phyloP scores from a whole-genome alignment of 2,113 vertebrate genomes.

The Ochotona princeps region DNA sequence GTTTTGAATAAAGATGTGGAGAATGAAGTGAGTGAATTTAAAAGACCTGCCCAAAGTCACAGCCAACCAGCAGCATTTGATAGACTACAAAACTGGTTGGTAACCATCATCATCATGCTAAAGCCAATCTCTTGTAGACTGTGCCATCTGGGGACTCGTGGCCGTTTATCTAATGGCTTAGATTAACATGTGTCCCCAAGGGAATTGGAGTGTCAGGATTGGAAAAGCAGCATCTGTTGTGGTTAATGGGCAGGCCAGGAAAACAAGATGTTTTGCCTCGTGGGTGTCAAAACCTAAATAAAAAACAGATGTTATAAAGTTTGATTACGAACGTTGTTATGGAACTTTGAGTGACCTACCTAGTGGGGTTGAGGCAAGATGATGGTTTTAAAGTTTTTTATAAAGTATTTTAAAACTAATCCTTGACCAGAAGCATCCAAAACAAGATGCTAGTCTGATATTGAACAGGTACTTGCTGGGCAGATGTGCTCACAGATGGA shows the following conservation, averaged over 20 bases:
- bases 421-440: neutral
- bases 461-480: neutral
- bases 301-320: neutral
- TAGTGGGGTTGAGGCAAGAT: neutral
- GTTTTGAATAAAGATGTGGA: neutral
- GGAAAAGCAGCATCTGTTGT: rapidly evolving
- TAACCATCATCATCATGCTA: too few relatives aligned
- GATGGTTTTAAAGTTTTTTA: neutral
- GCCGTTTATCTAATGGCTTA: neutral
- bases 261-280: neutral
- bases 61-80: neutral
- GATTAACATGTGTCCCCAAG: neutral
- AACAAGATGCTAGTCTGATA: neutral
- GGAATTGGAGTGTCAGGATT: neutral
- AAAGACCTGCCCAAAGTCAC: neutral
- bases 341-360: neutral
- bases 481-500: neutral
- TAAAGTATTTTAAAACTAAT: neutral
- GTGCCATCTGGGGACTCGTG: neutral
- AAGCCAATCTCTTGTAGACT: neutral
- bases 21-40: neutral
- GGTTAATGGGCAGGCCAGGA: neutral
- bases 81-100: neutral
- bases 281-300: neutral
- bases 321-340: neutral